phyloP scores from a whole-genome alignment of 2,888 invertebrate species.

The Andrena bucephala region DNA sequence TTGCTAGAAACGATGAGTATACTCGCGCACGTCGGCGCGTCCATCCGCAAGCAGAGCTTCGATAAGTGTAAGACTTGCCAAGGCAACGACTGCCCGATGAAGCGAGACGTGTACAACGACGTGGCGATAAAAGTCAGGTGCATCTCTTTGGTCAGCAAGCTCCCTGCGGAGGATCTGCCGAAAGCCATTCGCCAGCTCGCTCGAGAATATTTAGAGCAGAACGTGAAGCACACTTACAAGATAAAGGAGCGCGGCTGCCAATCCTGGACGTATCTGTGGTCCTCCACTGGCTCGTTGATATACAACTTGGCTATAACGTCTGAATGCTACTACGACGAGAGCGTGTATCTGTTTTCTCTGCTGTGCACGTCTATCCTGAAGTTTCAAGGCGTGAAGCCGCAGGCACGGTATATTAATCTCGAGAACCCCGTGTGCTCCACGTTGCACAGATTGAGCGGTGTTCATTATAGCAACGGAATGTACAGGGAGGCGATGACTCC shows the following conservation, averaged over 20 bases:
- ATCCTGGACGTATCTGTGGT: slow-evolving; percentile 75
- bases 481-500: slow-evolving; percentile 77
- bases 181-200: slow-evolving; percentile 49
- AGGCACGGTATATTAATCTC: slow-evolving; percentile 52
- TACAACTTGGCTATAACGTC: slow-evolving; percentile 75
- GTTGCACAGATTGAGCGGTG: slow-evolving; percentile 71
- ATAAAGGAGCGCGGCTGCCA: slow-evolving; percentile 70
- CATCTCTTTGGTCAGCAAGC: slow-evolving; percentile 61
- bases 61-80: slow-evolving; percentile 69
- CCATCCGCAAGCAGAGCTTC: slow-evolving; percentile 44
- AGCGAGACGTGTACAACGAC: slow-evolving; percentile 68
- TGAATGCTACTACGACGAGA: slow-evolving; percentile 69
- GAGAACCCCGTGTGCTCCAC: slow-evolving; percentile 61
- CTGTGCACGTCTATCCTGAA: slow-evolving; percentile 68
- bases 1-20: slow-evolving; percentile 62
- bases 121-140: slow-evolving; percentile 58
- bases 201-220: slow-evolving; percentile 62
- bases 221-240: slow-evolving; percentile 55
- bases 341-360: slow-evolving; percentile 65
- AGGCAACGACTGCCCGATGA: slow-evolving; percentile 58
- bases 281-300: slow-evolving; percentile 66
- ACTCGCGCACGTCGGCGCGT: slow-evolving; percentile 47
- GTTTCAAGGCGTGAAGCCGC: slow-evolving; percentile 68
- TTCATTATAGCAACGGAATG: slow-evolving; percentile 67
- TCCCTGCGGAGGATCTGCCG: slow-evolving; percentile 48